Evolutionary conservation across 35 echinoderm and acorn worm genomes (phyloP).

Genomic region (Hemicentrotus pulcherrimus): DNA sequence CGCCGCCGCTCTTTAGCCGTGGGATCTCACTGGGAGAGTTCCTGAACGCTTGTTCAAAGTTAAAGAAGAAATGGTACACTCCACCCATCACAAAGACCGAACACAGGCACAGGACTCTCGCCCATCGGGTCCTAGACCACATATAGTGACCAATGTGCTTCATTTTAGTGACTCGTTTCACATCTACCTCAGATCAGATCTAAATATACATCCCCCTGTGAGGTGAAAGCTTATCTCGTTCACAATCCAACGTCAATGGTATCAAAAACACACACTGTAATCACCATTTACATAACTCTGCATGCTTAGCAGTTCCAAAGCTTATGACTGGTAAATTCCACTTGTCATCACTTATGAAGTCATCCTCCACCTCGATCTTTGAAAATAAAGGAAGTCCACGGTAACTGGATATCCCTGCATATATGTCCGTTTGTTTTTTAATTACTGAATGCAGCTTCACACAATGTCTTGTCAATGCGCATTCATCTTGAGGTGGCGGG

Average conservation of each 20-base stretch:
- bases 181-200: not conserved
- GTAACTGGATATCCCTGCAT: not conserved
- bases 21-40: constrained; percentile 27
- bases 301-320: not conserved
- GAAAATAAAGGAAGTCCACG: not conserved
- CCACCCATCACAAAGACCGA: constrained; percentile 30
- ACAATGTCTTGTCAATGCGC: not conserved
- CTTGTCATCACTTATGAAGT: not conserved
- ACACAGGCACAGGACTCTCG: not conserved
- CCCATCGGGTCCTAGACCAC: constrained; percentile 33
- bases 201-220: not conserved
- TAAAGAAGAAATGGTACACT: not conserved
- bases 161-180: not conserved
- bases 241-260: not conserved
- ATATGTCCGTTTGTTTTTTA: not conserved
- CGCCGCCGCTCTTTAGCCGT: constrained; percentile 27
- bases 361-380: not conserved
- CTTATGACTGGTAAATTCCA: not conserved
- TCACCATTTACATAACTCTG: not conserved
- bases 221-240: not conserved
- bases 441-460: not conserved
- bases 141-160: constrained; percentile 25
- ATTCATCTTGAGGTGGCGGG: not conserved
- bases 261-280: constrained; percentile 3
- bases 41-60: constrained; percentile 5